Conservation (phyloP, 2,888 invertebrate genomes). For the Chelonus formosanus region DNA sequence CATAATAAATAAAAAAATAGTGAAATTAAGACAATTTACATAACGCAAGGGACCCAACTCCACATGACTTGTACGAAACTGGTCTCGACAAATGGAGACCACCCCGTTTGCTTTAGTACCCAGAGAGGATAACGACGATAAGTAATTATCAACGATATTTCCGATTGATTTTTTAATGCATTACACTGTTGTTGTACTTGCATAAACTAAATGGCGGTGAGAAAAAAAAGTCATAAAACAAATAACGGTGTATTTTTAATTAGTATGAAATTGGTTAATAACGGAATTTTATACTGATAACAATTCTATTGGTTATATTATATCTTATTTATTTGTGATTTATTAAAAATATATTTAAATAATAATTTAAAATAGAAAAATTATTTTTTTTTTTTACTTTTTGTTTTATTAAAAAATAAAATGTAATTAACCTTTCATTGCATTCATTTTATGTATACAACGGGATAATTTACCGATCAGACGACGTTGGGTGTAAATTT, state of each 20-base stretch:
- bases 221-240: neutral
- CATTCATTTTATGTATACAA: slow-evolving; percentile 6
- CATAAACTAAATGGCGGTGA: too few relatives aligned
- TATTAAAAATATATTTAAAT: too few relatives aligned
- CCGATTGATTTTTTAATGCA: slow-evolving; percentile 30
- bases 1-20: slow-evolving; percentile 13
- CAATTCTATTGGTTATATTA: too few relatives aligned
- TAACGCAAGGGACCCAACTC: slow-evolving; percentile 11
- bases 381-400: slow-evolving; percentile 19
- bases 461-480: slow-evolving; percentile 42
- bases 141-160: slow-evolving; percentile 36
- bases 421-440: slow-evolving; percentile 25
- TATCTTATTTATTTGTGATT: too few relatives aligned
- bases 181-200: neutral
- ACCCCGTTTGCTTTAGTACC: slow-evolving; percentile 39
- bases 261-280: too few relatives aligned
- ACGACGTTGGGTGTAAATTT: slow-evolving; percentile 43
- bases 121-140: slow-evolving; percentile 36
- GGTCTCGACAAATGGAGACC: slow-evolving; percentile 38
- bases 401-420: neutral
- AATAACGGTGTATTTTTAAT: slow-evolving; percentile 11
- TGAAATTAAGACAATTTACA: slow-evolving; percentile 11
- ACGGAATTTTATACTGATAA: too few relatives aligned
- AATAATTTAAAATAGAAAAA: neutral
- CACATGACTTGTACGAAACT: slow-evolving; percentile 35